Conservation (phyloP, 2,797 vertebrate genomes). For the Cryptoprocta ferox region DNA sequence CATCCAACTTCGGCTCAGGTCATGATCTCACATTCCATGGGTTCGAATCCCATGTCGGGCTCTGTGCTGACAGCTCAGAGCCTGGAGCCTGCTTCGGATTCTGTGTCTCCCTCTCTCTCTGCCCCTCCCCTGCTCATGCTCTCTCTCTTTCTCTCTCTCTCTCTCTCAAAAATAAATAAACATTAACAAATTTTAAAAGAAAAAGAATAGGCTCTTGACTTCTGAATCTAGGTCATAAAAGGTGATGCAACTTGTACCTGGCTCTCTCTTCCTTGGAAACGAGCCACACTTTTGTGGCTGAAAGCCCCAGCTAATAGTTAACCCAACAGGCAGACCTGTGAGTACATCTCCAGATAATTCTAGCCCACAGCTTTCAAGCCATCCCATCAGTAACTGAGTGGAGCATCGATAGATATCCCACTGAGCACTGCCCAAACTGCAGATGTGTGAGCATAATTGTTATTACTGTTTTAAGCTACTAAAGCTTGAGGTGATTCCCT, state of each 20-base stretch:
- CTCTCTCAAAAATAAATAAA: too few species aligned
- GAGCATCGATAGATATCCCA: neutral
- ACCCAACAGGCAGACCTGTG: neutral
- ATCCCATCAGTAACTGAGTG: neutral
- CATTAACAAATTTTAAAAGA: too few species aligned
- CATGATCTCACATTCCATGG: too few species aligned
- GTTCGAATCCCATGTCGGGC: too few species aligned
- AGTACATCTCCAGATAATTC: neutral
- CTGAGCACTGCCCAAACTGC: neutral
- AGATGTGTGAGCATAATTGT: slow-evolving; percentile 35
- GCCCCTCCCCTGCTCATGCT: too few species aligned
- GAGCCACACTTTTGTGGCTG: neutral
- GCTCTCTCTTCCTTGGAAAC: neutral
- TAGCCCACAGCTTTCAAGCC: neutral
- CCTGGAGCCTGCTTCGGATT: too few species aligned
- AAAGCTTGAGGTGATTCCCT: neutral
- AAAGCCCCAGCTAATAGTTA: neutral
- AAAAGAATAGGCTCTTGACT: neutral
- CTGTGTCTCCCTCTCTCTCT: too few species aligned
- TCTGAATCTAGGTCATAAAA: neutral
- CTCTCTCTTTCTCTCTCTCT: too few species aligned
- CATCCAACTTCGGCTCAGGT: too few species aligned
- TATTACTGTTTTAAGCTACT: slow-evolving; percentile 34
- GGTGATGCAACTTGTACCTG: neutral
- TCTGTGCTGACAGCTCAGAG: too few species aligned